Evolutionary conservation across 2,888 invertebrate species (phyloP).

Genomic region (Folsomia manolachei): DNA sequence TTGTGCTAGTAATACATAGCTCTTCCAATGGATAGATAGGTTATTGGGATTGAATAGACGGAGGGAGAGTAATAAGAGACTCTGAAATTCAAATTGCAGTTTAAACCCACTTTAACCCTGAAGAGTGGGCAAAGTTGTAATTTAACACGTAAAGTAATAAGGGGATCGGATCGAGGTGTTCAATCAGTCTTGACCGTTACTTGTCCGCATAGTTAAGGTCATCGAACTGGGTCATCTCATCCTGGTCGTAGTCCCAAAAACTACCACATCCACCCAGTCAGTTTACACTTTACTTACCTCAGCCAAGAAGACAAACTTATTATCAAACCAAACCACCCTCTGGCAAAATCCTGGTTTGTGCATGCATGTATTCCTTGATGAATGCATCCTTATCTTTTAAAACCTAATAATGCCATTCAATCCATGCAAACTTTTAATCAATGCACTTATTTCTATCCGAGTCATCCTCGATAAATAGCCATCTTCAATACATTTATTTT

Average conservation of each 20-base stretch:
- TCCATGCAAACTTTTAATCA: too few relatives aligned
- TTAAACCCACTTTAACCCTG: not conserved
- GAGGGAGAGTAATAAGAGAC: not conserved
- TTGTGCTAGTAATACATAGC: too few relatives aligned
- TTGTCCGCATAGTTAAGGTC: constrained; percentile 47
- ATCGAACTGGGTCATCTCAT: constrained; percentile 46
- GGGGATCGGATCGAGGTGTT: not conserved
- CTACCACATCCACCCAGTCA: too few relatives aligned
- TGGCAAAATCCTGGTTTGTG: not conserved
- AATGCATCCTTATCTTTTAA: too few relatives aligned
- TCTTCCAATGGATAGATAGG: too few relatives aligned
- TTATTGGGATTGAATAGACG: too few relatives aligned
- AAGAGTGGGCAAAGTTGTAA: not conserved
- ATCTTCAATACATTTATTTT: too few relatives aligned
- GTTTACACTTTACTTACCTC: too few relatives aligned
- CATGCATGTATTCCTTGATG: too few relatives aligned
- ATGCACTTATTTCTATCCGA: too few relatives aligned
- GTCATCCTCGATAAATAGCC: too few relatives aligned
- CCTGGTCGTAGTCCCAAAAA: not conserved
- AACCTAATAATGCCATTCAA: too few relatives aligned
- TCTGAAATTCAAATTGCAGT: not conserved
- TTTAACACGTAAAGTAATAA: not conserved
- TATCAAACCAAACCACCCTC: not conserved
- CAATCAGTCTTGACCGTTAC: constrained; percentile 38
- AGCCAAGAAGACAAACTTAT: not conserved